Conservation (phyloP, 2,797 vertebrate species). For the Rhinella marina region DNA sequence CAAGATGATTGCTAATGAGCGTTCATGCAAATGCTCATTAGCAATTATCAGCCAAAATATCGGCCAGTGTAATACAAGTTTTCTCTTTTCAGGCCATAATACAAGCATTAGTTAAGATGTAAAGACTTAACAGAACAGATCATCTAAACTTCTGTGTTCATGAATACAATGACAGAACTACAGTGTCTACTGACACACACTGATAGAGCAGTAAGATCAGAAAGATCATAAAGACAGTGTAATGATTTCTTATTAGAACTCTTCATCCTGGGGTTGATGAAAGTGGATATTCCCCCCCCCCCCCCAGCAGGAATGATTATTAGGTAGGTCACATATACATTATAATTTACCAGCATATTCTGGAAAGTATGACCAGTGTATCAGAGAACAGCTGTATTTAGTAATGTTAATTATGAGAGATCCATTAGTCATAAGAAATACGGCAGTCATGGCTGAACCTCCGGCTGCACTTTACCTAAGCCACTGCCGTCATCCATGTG, state of each 20-base stretch:
- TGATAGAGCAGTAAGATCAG: too few species aligned
- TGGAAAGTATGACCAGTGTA: background rate
- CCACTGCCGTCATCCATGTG: slow-evolving; percentile 17
- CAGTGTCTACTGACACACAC: background rate
- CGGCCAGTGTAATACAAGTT: too few species aligned
- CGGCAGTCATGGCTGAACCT: background rate
- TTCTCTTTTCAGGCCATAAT: too few species aligned
- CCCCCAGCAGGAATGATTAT: background rate
- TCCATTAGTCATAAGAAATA: slow-evolving; percentile 4
- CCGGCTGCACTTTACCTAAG: background rate
- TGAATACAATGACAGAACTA: background rate
- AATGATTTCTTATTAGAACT: too few species aligned
- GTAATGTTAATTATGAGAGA: background rate
- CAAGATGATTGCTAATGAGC: too few species aligned
- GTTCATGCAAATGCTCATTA: too few species aligned
- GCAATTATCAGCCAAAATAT: too few species aligned
- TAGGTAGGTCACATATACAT: background rate
- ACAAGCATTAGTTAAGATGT: too few species aligned
- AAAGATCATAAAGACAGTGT: background rate
- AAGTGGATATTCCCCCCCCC: too few species aligned
- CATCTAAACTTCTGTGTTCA: background rate
- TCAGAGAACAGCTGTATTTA: background rate
- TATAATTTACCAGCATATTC: background rate
- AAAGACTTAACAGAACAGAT: background rate
- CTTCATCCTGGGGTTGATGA: too few species aligned